Percentiles rank a stretch among this genome's conserved stretches.
phyloP scores from a whole-genome alignment of 2,888 invertebrate species.

The Eupithecia centaureata region DNA sequence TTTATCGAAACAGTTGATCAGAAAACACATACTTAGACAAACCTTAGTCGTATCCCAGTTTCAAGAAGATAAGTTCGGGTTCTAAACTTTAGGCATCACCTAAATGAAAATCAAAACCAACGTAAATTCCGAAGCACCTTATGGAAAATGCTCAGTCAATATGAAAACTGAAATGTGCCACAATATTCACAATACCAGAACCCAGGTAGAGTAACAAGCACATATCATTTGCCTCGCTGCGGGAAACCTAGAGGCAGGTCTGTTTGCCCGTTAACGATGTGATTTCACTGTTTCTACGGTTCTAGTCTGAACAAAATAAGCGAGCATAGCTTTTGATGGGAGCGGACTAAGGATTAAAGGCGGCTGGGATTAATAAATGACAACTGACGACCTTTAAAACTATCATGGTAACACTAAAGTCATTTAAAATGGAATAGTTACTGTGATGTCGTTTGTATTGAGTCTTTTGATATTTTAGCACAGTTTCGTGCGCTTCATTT shows the following conservation, averaged over 20 bases:
- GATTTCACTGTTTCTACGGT: background rate
- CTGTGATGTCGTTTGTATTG: too few species aligned
- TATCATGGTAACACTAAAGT: too few species aligned
- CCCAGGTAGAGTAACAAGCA: background rate
- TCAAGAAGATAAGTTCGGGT: too few species aligned
- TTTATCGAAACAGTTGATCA: too few species aligned
- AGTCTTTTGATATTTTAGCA: too few species aligned
- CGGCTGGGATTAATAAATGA: background rate
- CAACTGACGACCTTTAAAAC: background rate
- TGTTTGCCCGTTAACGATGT: constrained; percentile 7
- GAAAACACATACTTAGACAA: too few species aligned
- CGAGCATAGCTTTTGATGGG: background rate
- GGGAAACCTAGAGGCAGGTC: background rate
- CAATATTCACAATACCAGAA: background rate
- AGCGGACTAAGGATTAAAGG: background rate
- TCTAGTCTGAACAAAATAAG: background rate
- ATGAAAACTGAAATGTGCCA: constrained; percentile 1
- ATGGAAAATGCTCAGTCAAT: background rate
- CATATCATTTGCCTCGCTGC: constrained; percentile 11
- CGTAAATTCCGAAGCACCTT: background rate
- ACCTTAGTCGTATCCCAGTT: too few species aligned
- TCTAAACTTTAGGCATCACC: too few species aligned
- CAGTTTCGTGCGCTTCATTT: too few species aligned
- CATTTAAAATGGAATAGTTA: too few species aligned
- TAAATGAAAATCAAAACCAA: background rate